Evolutionary conservation across 2,797 vertebrate species (phyloP), one percentile per base, ranked within the genome.

Genomic region (Microhierax caerulescens): DNA sequence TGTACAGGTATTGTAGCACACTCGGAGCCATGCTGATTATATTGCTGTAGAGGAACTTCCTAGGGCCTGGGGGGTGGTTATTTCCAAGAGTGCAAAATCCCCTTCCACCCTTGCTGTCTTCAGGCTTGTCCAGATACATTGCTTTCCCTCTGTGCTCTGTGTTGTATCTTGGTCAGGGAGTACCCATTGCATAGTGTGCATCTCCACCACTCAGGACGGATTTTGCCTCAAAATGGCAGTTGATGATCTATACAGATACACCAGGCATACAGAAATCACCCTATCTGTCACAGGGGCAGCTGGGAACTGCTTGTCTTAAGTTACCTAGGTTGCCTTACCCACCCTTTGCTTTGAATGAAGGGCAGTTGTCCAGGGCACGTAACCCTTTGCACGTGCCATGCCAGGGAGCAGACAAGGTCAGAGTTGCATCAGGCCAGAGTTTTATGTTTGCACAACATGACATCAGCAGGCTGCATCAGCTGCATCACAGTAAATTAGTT

Each of bases 1-100:
- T 0, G 3, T 7, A 19, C 43, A 85, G 87, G 43, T 16, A 3
- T 18, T 2, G 0, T 15, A 27, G 45, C 2, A 1, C 4, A 1
- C 57, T 34, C 5, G 0, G 45, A 69, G 50, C 47, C 23, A 1
- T 13, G 5, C 16, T 17, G 47, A 37, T 24, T 16, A 27, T 43
- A 9, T 9, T 7, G 23, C 36, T 23, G 43, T 30, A 68, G 43
- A 67, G n/a, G 21, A 1, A 36, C n/a, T 1, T 4, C 50, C 5
- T 0, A 3, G 47, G 34, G n/a, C 63, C 68, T 43, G 48, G 48
- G 28, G 41, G 24, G 17, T 11, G 47, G 8, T 19, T 13, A 37
- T 37, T 37, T 37, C 11, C 37, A 37, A 37, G 37, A 13, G 37
- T 39, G 37, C 47, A 7, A 7, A 28, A 28, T 36, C 63, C 36